Conservation (phyloP, 2,888 invertebrate species). For the Platycnemis pennipes region DNA sequence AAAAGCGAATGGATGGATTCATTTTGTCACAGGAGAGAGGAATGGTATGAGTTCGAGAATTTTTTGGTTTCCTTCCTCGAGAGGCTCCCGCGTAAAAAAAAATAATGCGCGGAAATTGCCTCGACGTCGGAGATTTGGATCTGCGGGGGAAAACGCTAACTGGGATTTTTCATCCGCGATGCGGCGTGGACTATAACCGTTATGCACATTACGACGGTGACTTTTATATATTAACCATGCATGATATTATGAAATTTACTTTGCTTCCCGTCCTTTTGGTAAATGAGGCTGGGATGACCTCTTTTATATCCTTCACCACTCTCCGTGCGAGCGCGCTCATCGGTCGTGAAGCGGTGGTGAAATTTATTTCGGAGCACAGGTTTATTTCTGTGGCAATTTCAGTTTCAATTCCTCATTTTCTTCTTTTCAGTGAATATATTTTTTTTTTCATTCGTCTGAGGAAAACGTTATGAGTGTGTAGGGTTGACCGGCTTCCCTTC, state of each 20-base stretch:
- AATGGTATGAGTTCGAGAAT: not conserved
- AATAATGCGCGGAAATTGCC: conserved; percentile 19
- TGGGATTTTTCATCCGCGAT: conserved; percentile 12
- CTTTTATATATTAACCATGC: conserved; percentile 22
- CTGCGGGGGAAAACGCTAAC: not conserved
- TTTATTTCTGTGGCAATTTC: not conserved
- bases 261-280: conserved; percentile 28
- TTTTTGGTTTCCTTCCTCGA: not conserved
- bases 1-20: conserved; percentile 23
- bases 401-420: not conserved
- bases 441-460: not conserved
- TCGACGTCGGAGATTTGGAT: not conserved
- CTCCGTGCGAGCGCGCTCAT: not conserved
- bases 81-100: not conserved
- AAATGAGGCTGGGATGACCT: not conserved
- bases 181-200: not conserved
- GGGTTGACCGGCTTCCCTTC: not conserved
- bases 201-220: conserved; percentile 7
- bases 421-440: not conserved
- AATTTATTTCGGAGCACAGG: not conserved
- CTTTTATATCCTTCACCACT: not conserved
- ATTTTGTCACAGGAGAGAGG: not conserved
- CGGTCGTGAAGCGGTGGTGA: not conserved
- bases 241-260: conserved; percentile 18
- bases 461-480: not conserved